Percentiles rank a stretch among this genome's conserved stretches.
These are phyloP conservation scores for Calliopum simillimum DNA, from an alignment of 2,888 invertebrate species.

Conservation along the genomic window DNA sequence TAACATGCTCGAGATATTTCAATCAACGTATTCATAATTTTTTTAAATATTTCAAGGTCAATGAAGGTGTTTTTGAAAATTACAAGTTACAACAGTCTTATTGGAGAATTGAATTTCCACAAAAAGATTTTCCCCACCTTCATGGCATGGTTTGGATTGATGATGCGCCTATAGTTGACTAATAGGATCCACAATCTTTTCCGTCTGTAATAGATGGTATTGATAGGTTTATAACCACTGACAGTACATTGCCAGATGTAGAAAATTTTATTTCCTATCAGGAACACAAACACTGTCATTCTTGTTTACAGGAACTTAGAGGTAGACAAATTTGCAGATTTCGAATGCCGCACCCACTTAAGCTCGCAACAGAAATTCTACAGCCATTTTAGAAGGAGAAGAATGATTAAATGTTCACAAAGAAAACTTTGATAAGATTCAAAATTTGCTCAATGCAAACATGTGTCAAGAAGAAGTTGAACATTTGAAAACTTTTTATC, in stretches of 20 bases:
- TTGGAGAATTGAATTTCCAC: constrained; percentile 40
- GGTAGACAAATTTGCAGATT: constrained; percentile 34
- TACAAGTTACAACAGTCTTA: constrained; percentile 34
- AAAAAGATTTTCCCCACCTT: constrained; percentile 39
- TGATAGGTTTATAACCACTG: constrained; percentile 36
- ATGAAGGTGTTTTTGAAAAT: no score
- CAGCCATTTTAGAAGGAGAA: constrained; percentile 20
- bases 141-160: constrained; percentile 39
- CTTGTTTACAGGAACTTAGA: constrained; percentile 36
- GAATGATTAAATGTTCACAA: not conserved
- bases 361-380: constrained; percentile 39
- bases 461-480: not conserved
- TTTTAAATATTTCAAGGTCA: no score
- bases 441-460: constrained; percentile 20
- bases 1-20: constrained; percentile 35
- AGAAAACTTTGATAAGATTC: constrained; percentile 36
- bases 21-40: constrained; percentile 31
- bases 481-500: constrained; percentile 25
- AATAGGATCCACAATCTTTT: constrained; percentile 1
- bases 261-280: constrained; percentile 29
- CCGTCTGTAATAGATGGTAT: constrained; percentile 30
- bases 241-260: constrained; percentile 22
- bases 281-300: constrained; percentile 32
- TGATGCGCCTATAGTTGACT: constrained; percentile 25
- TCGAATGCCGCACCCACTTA: constrained; percentile 40